Percentiles rank a stretch among this genome's conserved stretches.
These are phyloP conservation scores for Hoplias malabaricus DNA, from an alignment of 2,113 vertebrate genomes.

Conservation along the genomic window DNA sequence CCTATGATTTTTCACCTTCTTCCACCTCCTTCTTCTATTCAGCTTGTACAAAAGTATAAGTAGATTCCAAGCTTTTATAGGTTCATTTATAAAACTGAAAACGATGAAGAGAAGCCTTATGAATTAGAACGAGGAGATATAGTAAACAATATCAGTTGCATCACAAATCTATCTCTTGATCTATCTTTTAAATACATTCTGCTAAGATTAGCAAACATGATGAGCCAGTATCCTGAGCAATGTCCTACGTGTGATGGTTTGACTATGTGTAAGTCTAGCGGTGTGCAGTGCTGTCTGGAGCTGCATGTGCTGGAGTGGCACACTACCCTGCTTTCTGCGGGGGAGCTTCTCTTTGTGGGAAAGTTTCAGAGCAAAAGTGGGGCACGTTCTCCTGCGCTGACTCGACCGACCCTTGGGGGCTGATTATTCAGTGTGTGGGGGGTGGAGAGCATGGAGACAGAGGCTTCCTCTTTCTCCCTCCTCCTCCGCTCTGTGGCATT, in stretches of 20 bases:
- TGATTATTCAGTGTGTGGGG: constrained; percentile 6
- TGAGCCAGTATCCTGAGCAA: not conserved
- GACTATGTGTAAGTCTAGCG: not conserved
- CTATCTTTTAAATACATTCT: not conserved
- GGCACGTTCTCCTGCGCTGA: constrained; percentile 27
- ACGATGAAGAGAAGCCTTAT: no score
- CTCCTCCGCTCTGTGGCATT: not conserved
- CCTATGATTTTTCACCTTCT: no score
- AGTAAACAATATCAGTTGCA: not conserved
- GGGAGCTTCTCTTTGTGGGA: constrained; percentile 4
- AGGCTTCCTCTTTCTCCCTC: constrained; percentile 8
- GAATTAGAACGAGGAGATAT: no score
- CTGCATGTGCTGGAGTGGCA: not conserved
- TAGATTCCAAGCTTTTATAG: no score
- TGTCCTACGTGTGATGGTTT: not conserved
- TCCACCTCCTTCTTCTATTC: no score
- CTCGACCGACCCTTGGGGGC: constrained; percentile 11
- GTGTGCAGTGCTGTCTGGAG: not conserved
- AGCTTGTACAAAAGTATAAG: no score
- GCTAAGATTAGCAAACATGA: not conserved
- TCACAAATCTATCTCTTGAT: no score
- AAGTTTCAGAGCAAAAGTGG: constrained; percentile 33
- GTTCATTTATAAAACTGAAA: no score
- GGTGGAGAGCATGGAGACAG: not conserved
- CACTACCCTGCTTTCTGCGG: constrained; percentile 8